Conservation (phyloP, 2,888 invertebrate species). For the Drosophila formosana region DNA sequence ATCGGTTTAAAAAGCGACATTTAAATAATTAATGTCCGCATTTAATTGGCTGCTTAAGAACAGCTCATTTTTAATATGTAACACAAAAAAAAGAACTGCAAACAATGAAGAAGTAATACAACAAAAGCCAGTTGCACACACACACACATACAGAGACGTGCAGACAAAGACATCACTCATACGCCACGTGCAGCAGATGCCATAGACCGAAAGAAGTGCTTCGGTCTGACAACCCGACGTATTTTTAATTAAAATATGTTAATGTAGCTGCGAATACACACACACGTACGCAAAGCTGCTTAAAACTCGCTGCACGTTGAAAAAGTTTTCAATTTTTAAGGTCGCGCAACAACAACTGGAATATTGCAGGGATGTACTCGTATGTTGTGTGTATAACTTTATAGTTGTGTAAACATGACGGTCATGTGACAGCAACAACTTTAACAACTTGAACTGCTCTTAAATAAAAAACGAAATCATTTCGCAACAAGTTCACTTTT, state of each 20-base stretch:
- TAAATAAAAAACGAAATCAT: background rate
- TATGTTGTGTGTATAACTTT: background rate
- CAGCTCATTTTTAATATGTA: conserved; percentile 50
- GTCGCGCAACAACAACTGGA: conserved; percentile 23
- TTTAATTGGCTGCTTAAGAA: conserved; percentile 38
- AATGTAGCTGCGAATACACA: conserved; percentile 44
- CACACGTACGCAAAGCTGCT: conserved; percentile 31
- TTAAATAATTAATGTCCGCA: conserved; percentile 53
- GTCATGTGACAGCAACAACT: conserved; percentile 16
- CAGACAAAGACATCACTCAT: conserved; percentile 62
- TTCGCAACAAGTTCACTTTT: background rate
- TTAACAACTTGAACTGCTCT: background rate
- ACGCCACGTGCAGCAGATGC: conserved; percentile 55
- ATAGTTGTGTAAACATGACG: conserved; percentile 19
- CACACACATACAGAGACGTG: background rate
- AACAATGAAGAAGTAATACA: conserved; percentile 9
- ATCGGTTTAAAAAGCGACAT: conserved; percentile 37
- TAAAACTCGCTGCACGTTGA: conserved; percentile 25
- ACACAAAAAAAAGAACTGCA: background rate
- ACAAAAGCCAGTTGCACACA: conserved; percentile 3
- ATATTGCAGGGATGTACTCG: background rate
- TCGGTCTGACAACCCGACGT: conserved; percentile 35
- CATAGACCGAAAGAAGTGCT: conserved; percentile 21
- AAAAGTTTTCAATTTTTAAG: conserved; percentile 30
- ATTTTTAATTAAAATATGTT: conserved; percentile 78